Conservation (phyloP, 2,888 invertebrate species). For the Celastrina argiolus region DNA sequence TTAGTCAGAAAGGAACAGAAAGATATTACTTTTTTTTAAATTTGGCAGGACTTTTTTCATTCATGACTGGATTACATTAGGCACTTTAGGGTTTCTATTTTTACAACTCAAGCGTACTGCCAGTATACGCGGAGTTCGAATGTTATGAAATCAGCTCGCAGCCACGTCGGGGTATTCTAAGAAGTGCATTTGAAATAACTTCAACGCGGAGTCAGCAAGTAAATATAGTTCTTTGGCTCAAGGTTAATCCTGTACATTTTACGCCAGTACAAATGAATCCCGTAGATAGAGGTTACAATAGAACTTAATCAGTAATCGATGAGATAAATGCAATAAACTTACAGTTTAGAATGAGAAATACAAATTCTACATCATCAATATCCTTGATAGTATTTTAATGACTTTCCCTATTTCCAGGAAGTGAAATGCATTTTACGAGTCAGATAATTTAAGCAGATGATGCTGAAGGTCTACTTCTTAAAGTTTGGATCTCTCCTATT, state of each 20-base stretch:
- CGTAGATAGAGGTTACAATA: background rate
- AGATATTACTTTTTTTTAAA: constrained; percentile 62
- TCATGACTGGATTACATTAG: constrained; percentile 37
- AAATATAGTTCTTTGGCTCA: constrained; percentile 26
- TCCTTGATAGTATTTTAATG: too few relatives aligned
- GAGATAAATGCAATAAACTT: too few relatives aligned
- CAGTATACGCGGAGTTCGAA: constrained; percentile 7
- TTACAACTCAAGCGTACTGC: constrained; percentile 41
- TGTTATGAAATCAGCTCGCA: constrained; percentile 10
- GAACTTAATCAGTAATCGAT: background rate
- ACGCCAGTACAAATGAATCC: background rate
- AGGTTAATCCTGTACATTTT: constrained; percentile 25
- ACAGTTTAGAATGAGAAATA: background rate
- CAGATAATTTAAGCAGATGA: too few relatives aligned
- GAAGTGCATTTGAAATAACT: constrained; percentile 26
- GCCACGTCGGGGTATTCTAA: constrained; percentile 20
- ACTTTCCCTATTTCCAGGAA: too few relatives aligned
- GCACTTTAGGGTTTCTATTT: constrained; percentile 57
- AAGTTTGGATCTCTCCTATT: too few relatives aligned
- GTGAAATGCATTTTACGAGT: too few relatives aligned
- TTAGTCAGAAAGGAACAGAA: constrained; percentile 67
- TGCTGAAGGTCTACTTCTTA: too few relatives aligned
- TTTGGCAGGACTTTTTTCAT: constrained; percentile 69
- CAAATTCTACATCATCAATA: background rate
- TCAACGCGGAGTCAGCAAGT: constrained; percentile 21